phyloP scores from a whole-genome alignment of 2,888 invertebrate species.

The Venustoraphidia nigricollis region DNA sequence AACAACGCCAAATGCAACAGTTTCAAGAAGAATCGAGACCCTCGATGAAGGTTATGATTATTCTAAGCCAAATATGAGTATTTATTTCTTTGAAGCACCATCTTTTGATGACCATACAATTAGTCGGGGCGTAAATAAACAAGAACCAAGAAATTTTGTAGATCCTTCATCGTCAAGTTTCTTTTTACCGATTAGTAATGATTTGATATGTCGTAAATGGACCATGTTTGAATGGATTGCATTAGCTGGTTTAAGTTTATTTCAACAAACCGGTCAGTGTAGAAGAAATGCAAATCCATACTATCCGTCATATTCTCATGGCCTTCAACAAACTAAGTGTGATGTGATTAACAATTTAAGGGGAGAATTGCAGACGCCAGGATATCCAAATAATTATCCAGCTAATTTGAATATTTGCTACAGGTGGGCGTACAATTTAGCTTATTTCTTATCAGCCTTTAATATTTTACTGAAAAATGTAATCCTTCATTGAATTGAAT shows the following conservation, averaged over 20 bases:
- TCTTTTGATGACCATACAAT: slow-evolving; percentile 10
- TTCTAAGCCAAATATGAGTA: slow-evolving; percentile 3
- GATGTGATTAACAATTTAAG: slow-evolving; percentile 18
- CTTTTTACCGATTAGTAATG: neutral
- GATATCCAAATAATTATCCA: slow-evolving; percentile 29
- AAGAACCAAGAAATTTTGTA: neutral
- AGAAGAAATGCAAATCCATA: neutral
- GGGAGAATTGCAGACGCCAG: slow-evolving; percentile 29
- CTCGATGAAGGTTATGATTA: slow-evolving; percentile 2
- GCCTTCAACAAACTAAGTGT: slow-evolving; percentile 15
- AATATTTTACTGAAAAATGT: neutral
- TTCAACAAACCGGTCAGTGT: slow-evolving; percentile 3
- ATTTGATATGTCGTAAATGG: slow-evolving; percentile 2
- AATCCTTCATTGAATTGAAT: no score
- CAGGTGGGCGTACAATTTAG: slow-evolving; percentile 20
- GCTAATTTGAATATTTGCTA: slow-evolving; percentile 28
- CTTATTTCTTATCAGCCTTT: neutral
- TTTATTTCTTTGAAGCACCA: slow-evolving; percentile 20
- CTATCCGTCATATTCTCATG: neutral
- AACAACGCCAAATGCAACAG: neutral
- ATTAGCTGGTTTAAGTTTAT: neutral
- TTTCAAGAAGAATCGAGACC: slow-evolving; percentile 1
- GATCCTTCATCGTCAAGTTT: neutral
- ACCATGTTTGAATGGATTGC: slow-evolving; percentile 3
- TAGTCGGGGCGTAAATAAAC: neutral